Evolutionary conservation across 2,888 invertebrate genomes (phyloP).

Genomic region (Microctonus brassicae): DNA sequence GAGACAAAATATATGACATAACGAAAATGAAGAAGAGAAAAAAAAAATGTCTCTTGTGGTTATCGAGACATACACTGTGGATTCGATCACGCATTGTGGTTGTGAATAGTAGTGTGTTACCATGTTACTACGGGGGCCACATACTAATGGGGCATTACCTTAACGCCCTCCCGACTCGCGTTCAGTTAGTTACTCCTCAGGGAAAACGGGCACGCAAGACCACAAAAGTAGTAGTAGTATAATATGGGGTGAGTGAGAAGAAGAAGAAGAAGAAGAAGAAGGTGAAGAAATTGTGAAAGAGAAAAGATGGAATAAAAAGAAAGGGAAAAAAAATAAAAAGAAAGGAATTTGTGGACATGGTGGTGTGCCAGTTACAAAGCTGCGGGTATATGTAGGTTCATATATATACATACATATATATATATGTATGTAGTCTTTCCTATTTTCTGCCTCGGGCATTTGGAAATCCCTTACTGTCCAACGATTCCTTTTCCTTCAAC

Average conservation of each 20-base stretch:
- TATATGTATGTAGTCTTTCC: not conserved
- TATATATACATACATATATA: too few species aligned
- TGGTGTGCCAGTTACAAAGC: not conserved
- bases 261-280: too few species aligned
- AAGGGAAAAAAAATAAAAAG: conserved; percentile 20
- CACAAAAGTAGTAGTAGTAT: too few species aligned
- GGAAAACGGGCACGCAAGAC: conserved; percentile 46
- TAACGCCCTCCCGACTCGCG: conserved; percentile 65
- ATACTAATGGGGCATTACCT: conserved; percentile 69
- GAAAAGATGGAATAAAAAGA: conserved; percentile 7
- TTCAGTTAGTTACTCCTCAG: conserved; percentile 68
- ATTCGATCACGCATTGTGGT: conserved; percentile 48
- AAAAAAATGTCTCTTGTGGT: conserved; percentile 38
- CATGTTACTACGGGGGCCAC: conserved; percentile 63
- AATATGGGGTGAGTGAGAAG: conserved; percentile 30
- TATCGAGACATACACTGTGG: conserved; percentile 39
- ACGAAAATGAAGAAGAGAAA: conserved; percentile 9
- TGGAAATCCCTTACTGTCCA: conserved; percentile 6
- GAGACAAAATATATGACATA: too few species aligned
- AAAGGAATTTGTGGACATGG: not conserved
- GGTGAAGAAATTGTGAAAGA: conserved; percentile 11
- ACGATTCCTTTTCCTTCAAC: not conserved
- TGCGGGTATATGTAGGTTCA: too few species aligned
- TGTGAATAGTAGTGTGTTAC: conserved; percentile 58
- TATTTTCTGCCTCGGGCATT: conserved; percentile 34